phyloP scores from a whole-genome alignment of 2,797 vertebrate species.

The Sebastes hubbsi region DNA sequence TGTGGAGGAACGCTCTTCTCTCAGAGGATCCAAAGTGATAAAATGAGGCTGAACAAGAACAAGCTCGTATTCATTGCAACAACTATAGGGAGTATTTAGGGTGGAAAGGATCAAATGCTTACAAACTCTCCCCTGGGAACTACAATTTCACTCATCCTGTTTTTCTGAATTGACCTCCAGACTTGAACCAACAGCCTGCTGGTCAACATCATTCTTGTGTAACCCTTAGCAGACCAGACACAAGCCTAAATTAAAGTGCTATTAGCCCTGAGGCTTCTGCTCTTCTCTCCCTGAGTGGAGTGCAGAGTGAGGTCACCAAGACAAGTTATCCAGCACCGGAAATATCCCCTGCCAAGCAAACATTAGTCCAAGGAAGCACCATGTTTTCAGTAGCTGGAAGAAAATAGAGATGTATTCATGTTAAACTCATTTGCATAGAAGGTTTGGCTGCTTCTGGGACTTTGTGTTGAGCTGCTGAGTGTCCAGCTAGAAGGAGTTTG shows the following conservation, averaged over 20 bases:
- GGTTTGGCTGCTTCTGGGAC: neutral
- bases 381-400: slow-evolving; percentile 35
- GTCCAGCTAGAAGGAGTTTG: neutral
- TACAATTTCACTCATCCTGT: neutral
- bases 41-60: slow-evolving; percentile 3
- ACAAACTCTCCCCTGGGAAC: neutral
- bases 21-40: neutral
- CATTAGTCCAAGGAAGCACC: slow-evolving; percentile 20
- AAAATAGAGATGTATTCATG: slow-evolving; percentile 19
- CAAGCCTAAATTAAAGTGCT: neutral
- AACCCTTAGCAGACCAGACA: neutral
- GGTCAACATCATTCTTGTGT: neutral
- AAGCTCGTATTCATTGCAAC: neutral
- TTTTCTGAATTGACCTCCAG: neutral
- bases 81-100: neutral
- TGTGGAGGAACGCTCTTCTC: neutral
- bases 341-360: slow-evolving; percentile 45
- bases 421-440: slow-evolving; percentile 27
- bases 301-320: slow-evolving; percentile 42
- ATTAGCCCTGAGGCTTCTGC: slow-evolving; percentile 5
- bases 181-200: neutral
- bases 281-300: slow-evolving; percentile 42
- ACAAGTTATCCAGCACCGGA: slow-evolving; percentile 45
- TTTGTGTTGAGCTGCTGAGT: neutral
- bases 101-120: neutral